Conservation (phyloP, 2,113 vertebrate species). For the Choloepus hoffmanni region DNA sequence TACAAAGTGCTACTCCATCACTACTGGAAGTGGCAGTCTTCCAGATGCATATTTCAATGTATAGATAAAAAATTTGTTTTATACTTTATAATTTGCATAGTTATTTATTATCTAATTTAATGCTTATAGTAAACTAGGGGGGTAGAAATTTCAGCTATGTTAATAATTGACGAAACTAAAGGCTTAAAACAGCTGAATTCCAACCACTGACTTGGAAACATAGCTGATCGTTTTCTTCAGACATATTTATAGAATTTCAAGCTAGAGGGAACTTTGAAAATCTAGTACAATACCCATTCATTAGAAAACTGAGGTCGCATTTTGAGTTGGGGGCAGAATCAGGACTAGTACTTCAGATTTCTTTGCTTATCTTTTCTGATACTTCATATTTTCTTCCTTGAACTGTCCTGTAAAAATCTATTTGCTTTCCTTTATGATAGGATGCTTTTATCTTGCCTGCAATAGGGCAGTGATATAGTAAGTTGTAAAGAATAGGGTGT, state of each 20-base stretch:
- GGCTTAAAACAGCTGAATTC: conserved; percentile 4
- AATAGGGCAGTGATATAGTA: background rate
- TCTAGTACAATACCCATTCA: background rate
- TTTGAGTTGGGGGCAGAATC: background rate
- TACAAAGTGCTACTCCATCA: background rate
- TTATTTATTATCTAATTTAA: background rate
- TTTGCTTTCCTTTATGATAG: background rate
- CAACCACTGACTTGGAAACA: background rate
- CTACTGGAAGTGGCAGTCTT: background rate
- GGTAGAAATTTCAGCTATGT: background rate
- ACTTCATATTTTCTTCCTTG: background rate
- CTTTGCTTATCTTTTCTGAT: background rate
- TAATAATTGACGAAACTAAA: background rate
- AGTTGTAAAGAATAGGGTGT: background rate
- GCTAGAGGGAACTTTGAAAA: background rate
- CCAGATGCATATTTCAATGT: background rate
- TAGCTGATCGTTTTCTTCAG: background rate
- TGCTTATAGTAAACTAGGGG: background rate
- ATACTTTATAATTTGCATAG: background rate
- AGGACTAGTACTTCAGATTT: background rate
- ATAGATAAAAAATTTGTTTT: background rate
- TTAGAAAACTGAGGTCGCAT: background rate
- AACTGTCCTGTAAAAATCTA: background rate
- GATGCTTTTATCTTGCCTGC: background rate
- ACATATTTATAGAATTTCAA: conserved; percentile 22